Conservation (phyloP, 1,140 invertebrate species). For the Magallana gigas region DNA sequence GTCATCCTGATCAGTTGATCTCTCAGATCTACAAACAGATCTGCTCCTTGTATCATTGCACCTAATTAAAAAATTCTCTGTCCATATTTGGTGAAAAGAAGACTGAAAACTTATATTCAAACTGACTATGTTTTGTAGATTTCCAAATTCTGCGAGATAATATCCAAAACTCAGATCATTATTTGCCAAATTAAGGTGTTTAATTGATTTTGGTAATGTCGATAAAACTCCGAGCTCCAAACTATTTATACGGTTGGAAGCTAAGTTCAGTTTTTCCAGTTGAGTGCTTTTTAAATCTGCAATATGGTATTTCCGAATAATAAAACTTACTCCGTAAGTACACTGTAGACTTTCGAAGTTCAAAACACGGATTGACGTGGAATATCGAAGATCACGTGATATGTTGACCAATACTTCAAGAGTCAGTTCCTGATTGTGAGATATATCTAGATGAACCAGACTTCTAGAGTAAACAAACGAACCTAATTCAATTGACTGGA, state of each 20-base stretch:
- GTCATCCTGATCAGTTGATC: neutral
- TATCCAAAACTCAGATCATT: slow-evolving; percentile 21
- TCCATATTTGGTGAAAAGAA: neutral
- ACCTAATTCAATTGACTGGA: neutral
- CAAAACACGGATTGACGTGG: neutral
- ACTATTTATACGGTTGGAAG: neutral
- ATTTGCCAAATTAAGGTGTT: neutral
- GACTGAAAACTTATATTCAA: neutral
- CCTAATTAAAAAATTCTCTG: neutral
- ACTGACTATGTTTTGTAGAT: neutral
- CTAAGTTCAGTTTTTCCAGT: neutral
- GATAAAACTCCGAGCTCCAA: slow-evolving; percentile 1
- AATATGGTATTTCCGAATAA: neutral
- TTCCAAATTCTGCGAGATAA: neutral
- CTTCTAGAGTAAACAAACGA: neutral
- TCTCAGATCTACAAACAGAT: neutral
- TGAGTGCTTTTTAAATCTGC: neutral
- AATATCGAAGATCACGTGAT: neutral
- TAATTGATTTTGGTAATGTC: neutral
- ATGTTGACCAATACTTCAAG: slow-evolving; percentile 11
- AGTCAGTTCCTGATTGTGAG: slow-evolving; percentile 3
- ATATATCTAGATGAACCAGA: slow-evolving; percentile 1
- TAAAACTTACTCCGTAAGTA: slow-evolving; percentile 3
- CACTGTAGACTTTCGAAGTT: slow-evolving; percentile 16
- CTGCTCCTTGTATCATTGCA: neutral